Conservation (phyloP, 2,113 vertebrate species). For the Pionites leucogaster region DNA sequence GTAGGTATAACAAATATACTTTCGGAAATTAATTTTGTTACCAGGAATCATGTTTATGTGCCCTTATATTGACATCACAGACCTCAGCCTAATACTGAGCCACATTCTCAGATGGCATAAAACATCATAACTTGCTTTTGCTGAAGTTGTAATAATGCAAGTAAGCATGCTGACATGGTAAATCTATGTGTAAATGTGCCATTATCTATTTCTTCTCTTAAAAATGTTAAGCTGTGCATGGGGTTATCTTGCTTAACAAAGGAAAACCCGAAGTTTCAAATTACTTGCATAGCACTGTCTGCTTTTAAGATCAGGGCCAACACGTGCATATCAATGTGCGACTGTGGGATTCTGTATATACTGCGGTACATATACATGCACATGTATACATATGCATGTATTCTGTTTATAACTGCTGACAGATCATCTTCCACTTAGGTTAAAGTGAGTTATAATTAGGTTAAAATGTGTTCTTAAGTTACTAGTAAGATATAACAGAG, state of each 20-base stretch:
- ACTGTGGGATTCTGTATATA: not conserved
- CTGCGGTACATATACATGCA: not conserved
- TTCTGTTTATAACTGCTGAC: not conserved
- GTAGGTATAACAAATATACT: not conserved
- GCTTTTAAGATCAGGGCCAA: not conserved
- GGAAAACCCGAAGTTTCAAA: not conserved
- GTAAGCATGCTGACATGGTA: not conserved
- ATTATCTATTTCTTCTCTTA: not conserved
- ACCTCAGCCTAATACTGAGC: not conserved
- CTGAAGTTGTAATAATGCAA: not conserved
- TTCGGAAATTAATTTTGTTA: not conserved
- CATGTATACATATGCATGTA: not conserved
- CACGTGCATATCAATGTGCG: rapidly evolving
- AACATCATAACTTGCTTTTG: not conserved
- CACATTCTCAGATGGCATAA: not conserved
- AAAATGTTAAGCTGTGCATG: not conserved
- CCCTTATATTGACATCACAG: not conserved
- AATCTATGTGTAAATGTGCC: not conserved
- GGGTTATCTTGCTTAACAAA: not conserved
- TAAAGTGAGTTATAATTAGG: not conserved
- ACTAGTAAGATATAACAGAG: not conserved
- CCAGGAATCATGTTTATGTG: not conserved
- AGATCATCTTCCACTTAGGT: not conserved
- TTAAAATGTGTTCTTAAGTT: not conserved
- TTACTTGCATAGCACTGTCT: not conserved